Base-by-base conservation (phyloP, 2,113 vertebrate species). In the Neopipo cinnamomea region DNA sequence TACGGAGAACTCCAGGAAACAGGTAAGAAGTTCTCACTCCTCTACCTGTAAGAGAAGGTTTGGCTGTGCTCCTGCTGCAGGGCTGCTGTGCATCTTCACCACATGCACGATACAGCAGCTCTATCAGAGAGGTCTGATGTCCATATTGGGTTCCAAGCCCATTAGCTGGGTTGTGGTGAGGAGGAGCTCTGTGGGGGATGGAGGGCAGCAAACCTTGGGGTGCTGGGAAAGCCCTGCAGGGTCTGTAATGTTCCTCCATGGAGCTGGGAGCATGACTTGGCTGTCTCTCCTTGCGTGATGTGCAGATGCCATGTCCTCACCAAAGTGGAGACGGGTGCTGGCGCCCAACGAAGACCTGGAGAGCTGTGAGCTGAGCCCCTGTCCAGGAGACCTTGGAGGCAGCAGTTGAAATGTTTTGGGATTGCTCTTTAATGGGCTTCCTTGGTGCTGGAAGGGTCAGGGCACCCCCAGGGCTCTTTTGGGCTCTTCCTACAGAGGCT, bases 1-100 rank as follows among this genome's bases (percentile, higher is more conserved):
- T 1, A 4, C 0, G 3, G 35, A 80, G n/a, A 62, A 42, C 0
- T 0, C 2, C 21, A 7, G 44, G 28, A 25, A 59, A 12, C 3
- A 75, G 93, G 96, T 96, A 95, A 88, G 82, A 53, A 33, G 11
- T 20, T 8, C 22, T 74, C 1, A 0, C 25, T 90, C 33, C 17
- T 85, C 53, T 66, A 8, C 16, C 9, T 1, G 0, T 17, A 41
- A 11, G 39, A 42, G 11, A n/a, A 63, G 33, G 11, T 42, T 83
- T 82, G 0, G 0, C 42, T 44, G n/a, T 28, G 27, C 5, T 65
- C 14, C 44, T 70, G 37, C 20, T 39, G 18, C 16, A 42, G 18
- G 44, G 17, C 50, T 61, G 53, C 37, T 39, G 24, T 8, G 5
- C 6, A 10, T 13, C 71, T 67, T 72, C 19, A 31, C 6, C 1